Evolutionary conservation across 2,113 vertebrate species (phyloP).

Genomic region (mouse (Mus musculus)): GRCm39 chr4:150571501-150572000

Average conservation of each 20-base stretch:
- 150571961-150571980: too few species aligned
- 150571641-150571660: background rate
- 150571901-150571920: background rate
- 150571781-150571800: background rate
- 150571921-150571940: background rate
- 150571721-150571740: background rate
- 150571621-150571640: background rate
- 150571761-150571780: background rate
- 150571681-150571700: background rate
- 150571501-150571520: background rate
- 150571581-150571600: background rate
- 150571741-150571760: background rate
- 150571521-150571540: background rate
- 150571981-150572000: too few species aligned
- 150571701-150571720: background rate
- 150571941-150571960: background rate
- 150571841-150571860: background rate
- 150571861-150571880: background rate
- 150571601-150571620: background rate
- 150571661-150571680: background rate
- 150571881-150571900: background rate
- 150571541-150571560: background rate
- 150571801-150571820: too few species aligned
- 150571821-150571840: background rate
- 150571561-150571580: background rate